Base-by-base conservation (phyloP, 2,888 invertebrate species). In the Chrysotoxum bicinctum region DNA sequence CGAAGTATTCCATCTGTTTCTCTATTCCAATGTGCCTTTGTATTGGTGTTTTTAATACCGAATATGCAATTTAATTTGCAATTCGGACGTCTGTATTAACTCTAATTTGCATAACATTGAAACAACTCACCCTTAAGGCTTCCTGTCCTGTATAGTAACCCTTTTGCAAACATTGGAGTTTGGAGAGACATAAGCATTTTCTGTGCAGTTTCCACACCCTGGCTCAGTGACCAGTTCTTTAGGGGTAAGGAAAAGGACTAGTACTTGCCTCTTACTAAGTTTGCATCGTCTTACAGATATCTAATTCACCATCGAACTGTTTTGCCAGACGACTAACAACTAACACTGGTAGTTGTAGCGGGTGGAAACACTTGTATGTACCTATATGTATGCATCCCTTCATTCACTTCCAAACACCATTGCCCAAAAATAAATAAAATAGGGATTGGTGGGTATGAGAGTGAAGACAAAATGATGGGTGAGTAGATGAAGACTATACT, bases 41-140 rank as follows among this genome's bases (percentile, higher is more conserved):
- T 84, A 72, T 84, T 84, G 75, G 84, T 84, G 70, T 75, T 80
- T 76, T 84, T 84, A 84, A 84, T 75, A 84, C 79, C 64, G 35
- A 88, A 88, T 88, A 88, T 88, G 88, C 88, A 88, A 88, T 88
- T 88, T 88, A 88, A 88, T 88, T 88, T 88, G 88, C 87, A 87
- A 88, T 88, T 88, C 88, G 88, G 88, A 88, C 88, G 88, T 88
- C 88, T 88, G 88, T 88, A 88, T 88, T 88, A 88, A 87, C 87
- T 88, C 87, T 88, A 88, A 88, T 88, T 88, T 88, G 88, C 88
- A 88, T 88, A 88, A 88, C 88, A 88, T 88, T 88, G 88, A 88
- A 88, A 86, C 87, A 87, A 83, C 84, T 79, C 79, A 83, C 84
- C 80, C 83, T 45, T 23, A 50, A 60, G 80, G 70, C 75, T 37